Evolutionary conservation across 2,888 invertebrate genomes (phyloP).

Genomic region (Diachrysia chrysitis): DNA sequence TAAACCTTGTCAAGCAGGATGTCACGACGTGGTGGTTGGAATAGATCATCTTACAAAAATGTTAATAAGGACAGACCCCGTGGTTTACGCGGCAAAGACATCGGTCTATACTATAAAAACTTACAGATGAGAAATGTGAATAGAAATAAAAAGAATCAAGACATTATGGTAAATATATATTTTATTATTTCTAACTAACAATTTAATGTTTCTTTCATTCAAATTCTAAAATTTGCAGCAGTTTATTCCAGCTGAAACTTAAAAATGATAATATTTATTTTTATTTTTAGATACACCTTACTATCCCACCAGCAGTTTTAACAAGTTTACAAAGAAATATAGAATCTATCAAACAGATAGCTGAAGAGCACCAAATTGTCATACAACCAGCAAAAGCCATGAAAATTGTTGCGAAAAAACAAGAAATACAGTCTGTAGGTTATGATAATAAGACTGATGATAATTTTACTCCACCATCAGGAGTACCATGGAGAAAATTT

Average conservation of each 20-base stretch:
- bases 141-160: conserved; percentile 21
- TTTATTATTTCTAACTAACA: neutral
- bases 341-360: conserved; percentile 67
- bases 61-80: conserved; percentile 71
- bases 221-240: too few relatives aligned
- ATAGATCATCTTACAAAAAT: conserved; percentile 24
- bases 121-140: conserved; percentile 38
- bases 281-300: conserved; percentile 69
- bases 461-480: conserved; percentile 7
- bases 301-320: conserved; percentile 71
- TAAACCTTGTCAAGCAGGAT: conserved; percentile 23
- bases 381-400: conserved; percentile 60
- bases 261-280: neutral
- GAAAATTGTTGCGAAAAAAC: conserved; percentile 38
- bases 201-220: too few relatives aligned
- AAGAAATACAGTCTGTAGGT: conserved; percentile 20
- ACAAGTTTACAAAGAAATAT: conserved; percentile 68
- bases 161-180: conserved; percentile 48
- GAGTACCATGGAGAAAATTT: conserved; percentile 14
- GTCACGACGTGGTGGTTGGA: conserved; percentile 51
- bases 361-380: conserved; percentile 65
- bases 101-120: conserved; percentile 76
- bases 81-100: conserved; percentile 81
- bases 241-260: too few relatives aligned
- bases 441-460: neutral